Conservation (phyloP, 2,113 vertebrate species). For the Chlorodrepanis virens region DNA sequence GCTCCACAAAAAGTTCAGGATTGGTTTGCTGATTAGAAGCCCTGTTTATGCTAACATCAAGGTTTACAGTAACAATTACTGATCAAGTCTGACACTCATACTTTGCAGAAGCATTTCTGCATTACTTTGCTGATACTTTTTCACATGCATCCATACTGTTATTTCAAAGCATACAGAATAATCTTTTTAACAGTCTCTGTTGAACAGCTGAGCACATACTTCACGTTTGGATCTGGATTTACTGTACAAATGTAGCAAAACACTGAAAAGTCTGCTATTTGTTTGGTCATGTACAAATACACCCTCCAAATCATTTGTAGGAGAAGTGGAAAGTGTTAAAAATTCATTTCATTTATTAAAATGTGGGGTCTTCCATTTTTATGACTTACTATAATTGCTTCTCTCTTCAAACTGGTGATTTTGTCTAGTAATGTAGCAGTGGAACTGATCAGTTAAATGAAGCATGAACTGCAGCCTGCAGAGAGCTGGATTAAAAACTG, state of each 20-base stretch:
- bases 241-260: background rate
- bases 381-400: conserved; percentile 51
- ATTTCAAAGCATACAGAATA: background rate
- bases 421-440: conserved; percentile 61
- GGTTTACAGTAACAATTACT: background rate
- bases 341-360: conserved; percentile 8
- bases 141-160: background rate
- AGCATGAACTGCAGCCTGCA: conserved; percentile 65
- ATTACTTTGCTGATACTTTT: background rate
- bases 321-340: background rate
- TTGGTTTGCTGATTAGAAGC: background rate
- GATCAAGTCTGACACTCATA: background rate
- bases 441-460: conserved; percentile 69
- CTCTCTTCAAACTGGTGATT: conserved; percentile 49
- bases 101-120: background rate
- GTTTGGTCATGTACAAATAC: background rate
- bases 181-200: conserved; percentile 11
- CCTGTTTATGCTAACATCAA: background rate
- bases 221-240: background rate
- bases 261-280: background rate
- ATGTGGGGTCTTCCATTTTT: conserved; percentile 44
- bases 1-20: background rate
- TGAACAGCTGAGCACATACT: background rate
- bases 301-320: background rate
- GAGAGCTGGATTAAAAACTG: conserved; percentile 69